Evolutionary conservation across 64 coral and sea anemone species (phyloP), one percentile per base, ranked within the genome.

Genomic region (Anthopleura sola): DNA sequence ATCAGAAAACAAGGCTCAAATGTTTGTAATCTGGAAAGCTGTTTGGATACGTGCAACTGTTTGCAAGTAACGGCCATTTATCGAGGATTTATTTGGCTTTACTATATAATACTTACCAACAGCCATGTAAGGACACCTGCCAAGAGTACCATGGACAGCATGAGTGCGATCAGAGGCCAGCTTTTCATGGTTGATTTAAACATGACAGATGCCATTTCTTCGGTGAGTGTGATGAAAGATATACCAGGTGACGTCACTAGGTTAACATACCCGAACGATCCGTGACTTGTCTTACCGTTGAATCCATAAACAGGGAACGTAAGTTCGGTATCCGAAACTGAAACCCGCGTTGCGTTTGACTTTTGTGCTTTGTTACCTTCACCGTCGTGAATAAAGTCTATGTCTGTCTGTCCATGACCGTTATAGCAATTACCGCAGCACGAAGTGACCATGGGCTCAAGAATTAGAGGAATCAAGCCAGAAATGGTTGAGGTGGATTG

Each of bases 181-280:
- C 54, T 64, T 9, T 81, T 6, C 33, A 81, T n/a, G 8, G 85
- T 78, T 28, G 85, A 75, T 57, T 81, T 81, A 54, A 55, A 57
- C 6, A 91, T 71, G 1, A 32, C 66, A 32, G 66, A 9, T 71
- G 66, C 34, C 66, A 71, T 71, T 34, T 71, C 29, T 34, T 36
- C 9, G n/a, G 13, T 89, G 0, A 75, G 48, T 21, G 77, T 82
- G 20, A 91, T 86, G 16, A 91, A 86, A 1, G 75, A 84, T 13
- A 91, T 82, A 6, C 89, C 89, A 3, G 89, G 89, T 6, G 89
- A 85, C 75, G 76, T 79, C 5, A 85, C 84, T 23, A 91, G 3
- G 54, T 68, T 80, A 0, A 91, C 84, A 78, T 68, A 83, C 12
- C 32, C 55, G 34, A 58, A 24, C 3, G 2, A n/a, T 8, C 26